phyloP scores from a whole-genome alignment of 1,140 invertebrate genomes.

The Pseudomyrmex pallidus region DNA sequence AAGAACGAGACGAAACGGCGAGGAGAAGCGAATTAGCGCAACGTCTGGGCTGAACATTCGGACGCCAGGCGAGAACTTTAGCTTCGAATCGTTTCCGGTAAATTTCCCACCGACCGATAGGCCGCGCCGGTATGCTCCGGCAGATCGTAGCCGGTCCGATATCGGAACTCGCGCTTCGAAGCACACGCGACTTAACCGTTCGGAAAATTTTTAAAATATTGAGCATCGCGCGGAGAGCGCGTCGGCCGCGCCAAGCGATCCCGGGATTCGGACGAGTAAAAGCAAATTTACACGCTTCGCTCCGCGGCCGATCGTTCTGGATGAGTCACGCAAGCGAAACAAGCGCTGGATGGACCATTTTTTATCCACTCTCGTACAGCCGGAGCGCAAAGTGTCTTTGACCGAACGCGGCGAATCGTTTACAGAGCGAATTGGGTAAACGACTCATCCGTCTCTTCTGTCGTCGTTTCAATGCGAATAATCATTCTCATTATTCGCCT shows the following conservation, averaged over 20 bases:
- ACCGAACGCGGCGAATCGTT: conserved; percentile 14
- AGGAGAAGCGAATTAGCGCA: conserved; percentile 47
- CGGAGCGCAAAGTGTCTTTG: conserved; percentile 13
- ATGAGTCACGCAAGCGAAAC: conserved; percentile 25
- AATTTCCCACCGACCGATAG: conserved; percentile 56
- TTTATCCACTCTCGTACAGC: conserved; percentile 25
- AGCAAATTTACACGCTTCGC: conserved; percentile 47
- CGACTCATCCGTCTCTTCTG: background rate
- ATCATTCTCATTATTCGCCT: conserved; percentile 30
- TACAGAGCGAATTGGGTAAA: conserved; percentile 24
- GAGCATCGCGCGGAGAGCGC: conserved; percentile 28
- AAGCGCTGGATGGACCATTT: conserved; percentile 5
- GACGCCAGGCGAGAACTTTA: conserved; percentile 42
- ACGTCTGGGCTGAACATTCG: conserved; percentile 16
- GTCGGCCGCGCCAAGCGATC: background rate
- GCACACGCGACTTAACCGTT: conserved; percentile 57
- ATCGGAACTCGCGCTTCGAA: conserved; percentile 58
- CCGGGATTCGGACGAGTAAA: conserved; percentile 36
- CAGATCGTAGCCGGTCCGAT: conserved; percentile 56
- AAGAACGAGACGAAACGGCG: background rate
- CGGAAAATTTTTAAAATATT: conserved; percentile 62
- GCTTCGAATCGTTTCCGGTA: conserved; percentile 55
- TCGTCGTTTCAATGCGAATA: conserved; percentile 11
- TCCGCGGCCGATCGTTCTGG: conserved; percentile 10
- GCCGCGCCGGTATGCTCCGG: conserved; percentile 53